Evolutionary conservation across 2,113 vertebrate species (phyloP), one percentile per base, ranked within the genome.

Genomic region (Xenopus laevis): DNA sequence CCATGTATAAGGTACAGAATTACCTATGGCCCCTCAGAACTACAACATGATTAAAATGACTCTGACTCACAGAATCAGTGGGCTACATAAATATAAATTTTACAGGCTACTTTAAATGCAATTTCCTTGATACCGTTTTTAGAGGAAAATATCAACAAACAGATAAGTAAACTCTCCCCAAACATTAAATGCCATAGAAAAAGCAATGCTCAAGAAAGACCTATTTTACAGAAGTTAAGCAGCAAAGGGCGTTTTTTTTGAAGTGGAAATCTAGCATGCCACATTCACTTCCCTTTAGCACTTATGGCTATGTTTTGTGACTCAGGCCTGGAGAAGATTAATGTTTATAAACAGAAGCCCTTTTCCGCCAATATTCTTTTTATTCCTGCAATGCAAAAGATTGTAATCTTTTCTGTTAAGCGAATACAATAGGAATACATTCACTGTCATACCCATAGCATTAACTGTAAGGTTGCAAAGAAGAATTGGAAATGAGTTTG

Each of bases 381-480:
- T 61, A 20, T 16, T 61, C 30, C 47, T 52, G 65, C 65, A 57
- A 30, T 68, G 23, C 33, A 52, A 33, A 59, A 67, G 40, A 74
- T 74, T 40, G 47, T 30, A 66, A n/a, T n/a, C 59, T 74, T 53
- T 66, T 20, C 64, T 46, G 18, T 57, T 66, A 52, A 66, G 65
- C 57, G 59, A 21, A 17, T 33, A 59, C 53, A 47, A 58, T 66
- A 55, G 72, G 18, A 73, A 74, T 67, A 59, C 46, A 66, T 74
- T 52, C 66, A 59, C 52, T 59, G 44, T 66, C 40, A 74, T 44
- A 58, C 21, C 27, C 17, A 45, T 7, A 45, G 64, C 15, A 61
- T 65, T 66, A 46, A 59, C 30, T 59, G 33, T 64, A 66, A 74
- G 33, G 21, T 57, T 47, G 52, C 23, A 40, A 67, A 74, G 52